phyloP scores from a whole-genome alignment of 2,797 vertebrate species.

The Melanotaenia parkinsoni region DNA sequence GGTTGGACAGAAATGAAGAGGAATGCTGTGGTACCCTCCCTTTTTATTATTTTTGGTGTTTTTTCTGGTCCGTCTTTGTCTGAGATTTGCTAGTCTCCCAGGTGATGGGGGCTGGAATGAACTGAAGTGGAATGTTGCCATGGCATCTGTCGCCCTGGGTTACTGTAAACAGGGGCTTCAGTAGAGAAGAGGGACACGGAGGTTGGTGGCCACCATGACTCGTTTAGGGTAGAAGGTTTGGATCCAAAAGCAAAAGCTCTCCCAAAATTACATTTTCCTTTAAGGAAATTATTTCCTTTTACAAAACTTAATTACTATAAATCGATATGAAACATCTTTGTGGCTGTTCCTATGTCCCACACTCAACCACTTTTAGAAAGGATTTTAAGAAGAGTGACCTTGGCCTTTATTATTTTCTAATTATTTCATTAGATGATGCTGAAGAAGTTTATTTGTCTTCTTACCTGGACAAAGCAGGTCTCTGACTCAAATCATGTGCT shows the following conservation, averaged over 20 bases:
- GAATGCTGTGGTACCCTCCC: not conserved
- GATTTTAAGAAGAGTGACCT: not conserved
- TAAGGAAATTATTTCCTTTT: not conserved
- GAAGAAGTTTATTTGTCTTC: not conserved
- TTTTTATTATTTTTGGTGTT: constrained; percentile 36
- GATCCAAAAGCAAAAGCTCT: not conserved
- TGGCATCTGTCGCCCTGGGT: constrained; percentile 82
- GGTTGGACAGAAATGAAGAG: not conserved
- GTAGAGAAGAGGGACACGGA: constrained; percentile 40
- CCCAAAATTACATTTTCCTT: not conserved
- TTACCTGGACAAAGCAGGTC: not conserved
- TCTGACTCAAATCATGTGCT: not conserved
- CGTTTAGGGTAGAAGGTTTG: constrained; percentile 22
- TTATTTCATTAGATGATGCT: not conserved
- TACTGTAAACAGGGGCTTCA: constrained; percentile 84
- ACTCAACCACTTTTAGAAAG: not conserved
- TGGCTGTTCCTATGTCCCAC: not conserved
- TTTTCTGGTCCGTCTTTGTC: constrained; percentile 71
- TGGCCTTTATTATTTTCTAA: not conserved
- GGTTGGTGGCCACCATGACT: constrained; percentile 34
- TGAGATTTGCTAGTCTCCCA: constrained; percentile 79
- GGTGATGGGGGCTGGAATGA: constrained; percentile 80
- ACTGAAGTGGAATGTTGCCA: constrained; percentile 80
- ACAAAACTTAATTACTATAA: not conserved
- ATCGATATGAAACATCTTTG: not conserved